Evolutionary conservation across 2,113 vertebrate species (phyloP).

Genomic region (Ameiurus melas): DNA sequence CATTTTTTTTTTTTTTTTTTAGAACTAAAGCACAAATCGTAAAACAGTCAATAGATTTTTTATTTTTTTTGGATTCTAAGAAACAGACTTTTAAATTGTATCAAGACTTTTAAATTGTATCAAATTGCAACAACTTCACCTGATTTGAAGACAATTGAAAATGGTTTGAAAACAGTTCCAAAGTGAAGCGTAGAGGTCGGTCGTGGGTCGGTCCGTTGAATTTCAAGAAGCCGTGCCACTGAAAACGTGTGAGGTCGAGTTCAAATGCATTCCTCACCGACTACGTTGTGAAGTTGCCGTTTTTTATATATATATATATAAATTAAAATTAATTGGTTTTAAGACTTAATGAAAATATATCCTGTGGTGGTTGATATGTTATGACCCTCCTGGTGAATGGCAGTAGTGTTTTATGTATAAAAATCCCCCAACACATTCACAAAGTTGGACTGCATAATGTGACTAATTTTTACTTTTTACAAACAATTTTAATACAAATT

Average conservation of each 20-base stretch:
- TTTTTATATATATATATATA: neutral
- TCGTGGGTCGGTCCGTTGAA: neutral
- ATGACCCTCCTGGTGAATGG: constrained; percentile 12
- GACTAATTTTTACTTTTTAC: neutral
- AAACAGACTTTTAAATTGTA: neutral
- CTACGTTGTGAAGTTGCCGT: neutral
- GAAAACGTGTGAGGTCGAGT: neutral
- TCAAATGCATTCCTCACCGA: neutral
- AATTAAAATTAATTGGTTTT: too few relatives aligned
- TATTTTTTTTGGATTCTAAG: neutral
- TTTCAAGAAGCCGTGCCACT: constrained; percentile 30
- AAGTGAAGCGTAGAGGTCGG: neutral
- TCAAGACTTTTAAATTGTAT: neutral
- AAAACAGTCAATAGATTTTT: neutral
- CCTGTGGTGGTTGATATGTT: constrained; percentile 29
- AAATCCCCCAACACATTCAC: neutral
- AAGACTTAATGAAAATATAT: neutral
- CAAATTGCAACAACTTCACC: neutral
- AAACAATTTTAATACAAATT: neutral
- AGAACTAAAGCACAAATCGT: neutral
- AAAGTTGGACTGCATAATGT: constrained; percentile 36
- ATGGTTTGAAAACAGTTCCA: neutral
- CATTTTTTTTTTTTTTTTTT: too few relatives aligned
- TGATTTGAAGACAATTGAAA: neutral
- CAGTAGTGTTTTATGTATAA: constrained; percentile 24